phyloP scores from a whole-genome alignment of 2,888 invertebrate species.

The Trimorus sp. region DNA sequence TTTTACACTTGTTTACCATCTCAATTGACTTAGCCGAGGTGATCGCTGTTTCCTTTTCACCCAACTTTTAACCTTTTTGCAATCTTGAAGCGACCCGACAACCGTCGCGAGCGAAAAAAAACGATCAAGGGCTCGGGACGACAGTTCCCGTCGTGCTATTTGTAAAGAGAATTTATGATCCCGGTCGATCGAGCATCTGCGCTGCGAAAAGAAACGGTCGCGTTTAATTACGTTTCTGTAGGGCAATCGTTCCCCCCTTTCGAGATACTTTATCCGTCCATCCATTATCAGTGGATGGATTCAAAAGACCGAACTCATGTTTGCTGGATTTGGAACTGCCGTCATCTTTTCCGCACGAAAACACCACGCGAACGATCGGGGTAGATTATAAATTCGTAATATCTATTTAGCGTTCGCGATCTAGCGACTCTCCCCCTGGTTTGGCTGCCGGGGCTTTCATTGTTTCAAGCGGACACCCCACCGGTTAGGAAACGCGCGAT shows the following conservation, averaged over 20 bases:
- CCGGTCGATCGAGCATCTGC: too few relatives aligned
- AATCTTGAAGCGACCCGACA: too few relatives aligned
- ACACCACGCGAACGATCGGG: conserved; percentile 63
- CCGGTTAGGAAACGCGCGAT: conserved; percentile 81
- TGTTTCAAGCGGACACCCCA: conserved; percentile 76
- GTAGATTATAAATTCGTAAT: conserved; percentile 71
- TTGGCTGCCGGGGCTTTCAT: conserved; percentile 72
- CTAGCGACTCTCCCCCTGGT: conserved; percentile 40
- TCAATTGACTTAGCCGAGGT: too few relatives aligned
- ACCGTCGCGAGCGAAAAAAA: too few relatives aligned
- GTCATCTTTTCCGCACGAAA: conserved; percentile 39
- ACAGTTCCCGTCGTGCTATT: too few relatives aligned
- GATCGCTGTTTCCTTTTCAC: too few relatives aligned
- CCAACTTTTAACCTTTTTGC: too few relatives aligned
- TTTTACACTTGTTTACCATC: too few relatives aligned
- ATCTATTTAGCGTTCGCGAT: conserved; percentile 59
- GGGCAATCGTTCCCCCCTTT: conserved; percentile 32
- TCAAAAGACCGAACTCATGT: conserved; percentile 8
- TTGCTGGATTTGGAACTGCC: conserved; percentile 49
- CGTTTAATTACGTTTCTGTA: conserved; percentile 23
- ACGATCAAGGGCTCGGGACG: too few relatives aligned
- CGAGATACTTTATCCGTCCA: conserved; percentile 14
- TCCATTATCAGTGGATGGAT: neutral
- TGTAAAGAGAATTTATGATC: too few relatives aligned
- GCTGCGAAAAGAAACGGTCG: neutral